Evolutionary conservation across 2,888 invertebrate species (phyloP).

Genomic region (Baronia brevicornis): DNA sequence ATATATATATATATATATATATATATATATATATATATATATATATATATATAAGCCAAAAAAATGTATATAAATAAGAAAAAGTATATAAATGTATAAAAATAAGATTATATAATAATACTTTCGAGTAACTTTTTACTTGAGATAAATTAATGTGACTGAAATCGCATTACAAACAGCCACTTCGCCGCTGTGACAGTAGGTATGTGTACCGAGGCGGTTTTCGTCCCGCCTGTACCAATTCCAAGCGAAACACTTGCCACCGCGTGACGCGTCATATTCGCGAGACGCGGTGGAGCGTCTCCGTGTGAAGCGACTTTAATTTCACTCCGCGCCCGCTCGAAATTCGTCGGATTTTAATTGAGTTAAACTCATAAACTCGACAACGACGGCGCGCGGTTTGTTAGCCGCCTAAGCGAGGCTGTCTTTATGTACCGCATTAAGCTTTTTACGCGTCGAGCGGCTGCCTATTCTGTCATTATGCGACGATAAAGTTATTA

Average conservation of each 20-base stretch:
- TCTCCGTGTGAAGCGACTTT: constrained; percentile 53
- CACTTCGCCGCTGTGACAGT: no score
- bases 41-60: no score
- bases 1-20: no score
- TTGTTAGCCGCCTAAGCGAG: constrained; percentile 49
- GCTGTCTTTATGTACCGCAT: constrained; percentile 38
- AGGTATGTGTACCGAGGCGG: no score
- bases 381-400: constrained; percentile 38
- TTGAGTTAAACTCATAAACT: constrained; percentile 56
- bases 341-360: constrained; percentile 62
- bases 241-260: constrained; percentile 27
- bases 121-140: no score
- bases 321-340: constrained; percentile 50
- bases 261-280: constrained; percentile 30
- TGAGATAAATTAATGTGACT: no score
- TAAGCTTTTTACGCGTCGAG: constrained; percentile 36
- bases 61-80: no score
- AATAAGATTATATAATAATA: no score
- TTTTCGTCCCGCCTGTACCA: constrained; percentile 15
- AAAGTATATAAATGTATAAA: no score
- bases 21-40: no score
- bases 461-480: constrained; percentile 33
- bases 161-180: no score
- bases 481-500: constrained; percentile 59
- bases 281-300: constrained; percentile 27